phyloP scores from a whole-genome alignment of 2,888 invertebrate genomes.

The Eilema sororculum region DNA sequence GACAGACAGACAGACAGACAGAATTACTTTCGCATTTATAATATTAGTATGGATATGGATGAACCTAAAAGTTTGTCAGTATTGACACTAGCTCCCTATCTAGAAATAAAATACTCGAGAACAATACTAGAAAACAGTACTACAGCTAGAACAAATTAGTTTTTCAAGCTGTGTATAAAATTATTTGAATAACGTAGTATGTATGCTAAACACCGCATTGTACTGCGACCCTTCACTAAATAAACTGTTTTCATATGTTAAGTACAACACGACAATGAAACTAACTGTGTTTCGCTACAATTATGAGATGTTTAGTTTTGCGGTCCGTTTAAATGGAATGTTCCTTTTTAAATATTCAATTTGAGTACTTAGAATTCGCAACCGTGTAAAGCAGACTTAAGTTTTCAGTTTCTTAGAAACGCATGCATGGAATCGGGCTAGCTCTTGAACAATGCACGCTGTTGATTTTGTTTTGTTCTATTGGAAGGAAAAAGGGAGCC shows the following conservation, averaged over 20 bases:
- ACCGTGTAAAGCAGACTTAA: not conserved
- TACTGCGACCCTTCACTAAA: constrained; percentile 36
- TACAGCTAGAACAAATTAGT: constrained; percentile 37
- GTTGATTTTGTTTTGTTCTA: not conserved
- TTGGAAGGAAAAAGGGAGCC: too few species aligned
- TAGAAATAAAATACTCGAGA: constrained; percentile 27
- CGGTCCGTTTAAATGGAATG: constrained; percentile 27
- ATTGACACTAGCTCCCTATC: constrained; percentile 8
- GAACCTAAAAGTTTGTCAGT: not conserved
- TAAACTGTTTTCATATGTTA: constrained; percentile 55
- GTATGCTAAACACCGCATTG: constrained; percentile 39
- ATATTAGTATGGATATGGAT: too few species aligned
- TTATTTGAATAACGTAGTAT: constrained; percentile 39
- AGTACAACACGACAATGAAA: constrained; percentile 51
- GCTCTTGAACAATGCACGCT: not conserved
- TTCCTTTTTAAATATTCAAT: constrained; percentile 40
- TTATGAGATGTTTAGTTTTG: constrained; percentile 45
- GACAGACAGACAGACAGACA: too few species aligned
- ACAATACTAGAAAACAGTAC: constrained; percentile 41
- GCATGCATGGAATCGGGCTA: too few species aligned
- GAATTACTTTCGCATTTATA: too few species aligned
- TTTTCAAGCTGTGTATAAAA: constrained; percentile 47
- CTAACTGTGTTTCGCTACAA: constrained; percentile 47
- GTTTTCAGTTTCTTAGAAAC: not conserved
- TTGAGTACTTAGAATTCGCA: not conserved